Conservation (phyloP, 2,797 vertebrate genomes). For the Sebastes diploproa region DNA sequence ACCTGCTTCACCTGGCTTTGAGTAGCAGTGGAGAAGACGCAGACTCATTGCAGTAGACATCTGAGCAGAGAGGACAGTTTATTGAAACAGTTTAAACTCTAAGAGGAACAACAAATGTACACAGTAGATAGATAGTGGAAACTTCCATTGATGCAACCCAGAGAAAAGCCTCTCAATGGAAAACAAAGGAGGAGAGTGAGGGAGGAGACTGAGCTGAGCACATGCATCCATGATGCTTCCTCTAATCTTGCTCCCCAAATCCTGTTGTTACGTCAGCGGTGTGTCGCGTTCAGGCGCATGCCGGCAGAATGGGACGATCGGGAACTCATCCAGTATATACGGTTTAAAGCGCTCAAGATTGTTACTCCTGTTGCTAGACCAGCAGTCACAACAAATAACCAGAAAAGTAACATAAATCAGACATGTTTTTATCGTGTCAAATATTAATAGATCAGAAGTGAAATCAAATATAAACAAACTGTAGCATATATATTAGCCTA, state of each 20-base stretch:
- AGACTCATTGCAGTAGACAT: constrained; percentile 68
- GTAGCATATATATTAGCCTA: neutral
- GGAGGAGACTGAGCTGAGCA: neutral
- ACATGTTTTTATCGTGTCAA: neutral
- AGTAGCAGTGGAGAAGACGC: constrained; percentile 63
- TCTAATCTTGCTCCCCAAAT: constrained; percentile 60
- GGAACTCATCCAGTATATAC: fast-evolving
- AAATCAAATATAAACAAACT: neutral
- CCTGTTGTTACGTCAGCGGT: constrained; percentile 27
- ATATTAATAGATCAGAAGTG: neutral
- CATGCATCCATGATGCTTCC: neutral
- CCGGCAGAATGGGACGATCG: neutral
- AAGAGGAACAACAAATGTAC: neutral
- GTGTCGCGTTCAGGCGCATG: constrained; percentile 14
- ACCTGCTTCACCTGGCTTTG: constrained; percentile 61
- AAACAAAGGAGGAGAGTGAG: neutral
- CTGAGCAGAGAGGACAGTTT: constrained; percentile 20
- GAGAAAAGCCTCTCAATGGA: neutral
- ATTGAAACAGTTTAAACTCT: neutral
- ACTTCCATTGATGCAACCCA: neutral
- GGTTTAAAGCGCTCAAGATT: neutral
- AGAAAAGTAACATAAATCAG: too few species aligned
- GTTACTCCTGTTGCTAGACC: neutral
- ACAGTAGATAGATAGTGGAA: neutral
- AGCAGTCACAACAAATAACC: neutral